phyloP scores from a whole-genome alignment of 64 coral and sea anemone species.

The Trachythela sp. region DNA sequence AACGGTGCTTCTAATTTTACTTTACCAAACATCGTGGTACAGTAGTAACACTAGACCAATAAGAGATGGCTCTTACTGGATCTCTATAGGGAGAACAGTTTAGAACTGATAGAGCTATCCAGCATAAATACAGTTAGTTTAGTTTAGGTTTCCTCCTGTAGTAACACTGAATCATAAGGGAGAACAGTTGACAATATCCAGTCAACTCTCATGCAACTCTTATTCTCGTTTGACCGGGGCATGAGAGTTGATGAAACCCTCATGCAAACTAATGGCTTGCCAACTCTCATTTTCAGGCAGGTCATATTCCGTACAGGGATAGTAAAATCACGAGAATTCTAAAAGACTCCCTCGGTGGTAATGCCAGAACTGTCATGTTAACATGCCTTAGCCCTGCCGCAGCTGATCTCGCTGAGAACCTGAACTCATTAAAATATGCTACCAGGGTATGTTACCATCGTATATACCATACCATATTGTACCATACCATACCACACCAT shows the following conservation, averaged over 20 bases:
- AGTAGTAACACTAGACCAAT: neutral
- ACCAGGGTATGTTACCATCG: slow-evolving; percentile 86
- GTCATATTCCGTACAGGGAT: slow-evolving; percentile 86
- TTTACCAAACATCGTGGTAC: too few relatives aligned
- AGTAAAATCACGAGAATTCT: slow-evolving; percentile 89
- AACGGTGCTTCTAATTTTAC: too few relatives aligned
- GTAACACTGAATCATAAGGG: neutral
- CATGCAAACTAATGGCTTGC: neutral
- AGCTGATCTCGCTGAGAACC: slow-evolving; percentile 86
- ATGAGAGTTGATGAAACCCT: too few relatives aligned
- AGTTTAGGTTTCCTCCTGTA: neutral
- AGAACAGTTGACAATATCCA: too few relatives aligned
- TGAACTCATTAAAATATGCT: slow-evolving; percentile 92
- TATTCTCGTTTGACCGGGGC: too few relatives aligned
- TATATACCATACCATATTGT: too few relatives aligned
- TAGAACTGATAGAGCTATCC: too few relatives aligned
- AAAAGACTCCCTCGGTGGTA: slow-evolving; percentile 87
- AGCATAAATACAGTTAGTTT: too few relatives aligned
- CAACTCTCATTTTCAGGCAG: neutral
- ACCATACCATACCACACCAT: too few relatives aligned
- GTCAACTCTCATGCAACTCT: too few relatives aligned
- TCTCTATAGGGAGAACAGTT: too few relatives aligned
- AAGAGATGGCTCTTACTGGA: too few relatives aligned
- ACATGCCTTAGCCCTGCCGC: slow-evolving; percentile 91
- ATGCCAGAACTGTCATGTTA: slow-evolving; percentile 87